A percentile compares a stretch with the other conserved stretches of the same genome.
Evolutionary conservation across 2,113 vertebrate genomes (phyloP).

Genomic region (Chrysochloris asiatica): DNA sequence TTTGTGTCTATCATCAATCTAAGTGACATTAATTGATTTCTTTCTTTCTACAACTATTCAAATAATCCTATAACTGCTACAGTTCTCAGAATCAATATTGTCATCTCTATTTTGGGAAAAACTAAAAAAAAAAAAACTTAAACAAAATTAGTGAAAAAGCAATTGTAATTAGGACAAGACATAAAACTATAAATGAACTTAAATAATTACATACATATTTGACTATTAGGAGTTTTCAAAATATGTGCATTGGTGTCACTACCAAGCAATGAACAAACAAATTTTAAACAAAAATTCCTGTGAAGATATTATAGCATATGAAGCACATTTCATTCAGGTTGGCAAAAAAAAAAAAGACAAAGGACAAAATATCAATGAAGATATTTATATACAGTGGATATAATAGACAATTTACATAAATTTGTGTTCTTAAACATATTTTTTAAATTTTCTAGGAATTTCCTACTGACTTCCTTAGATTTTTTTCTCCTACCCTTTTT

Average conservation of each 20-base stretch:
- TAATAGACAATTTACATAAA: neutral
- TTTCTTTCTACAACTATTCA: neutral
- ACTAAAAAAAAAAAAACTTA: neutral
- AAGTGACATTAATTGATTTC: neutral
- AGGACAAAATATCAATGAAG: neutral
- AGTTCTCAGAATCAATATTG: neutral
- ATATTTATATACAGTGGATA: too few relatives aligned
- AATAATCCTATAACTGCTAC: too few relatives aligned
- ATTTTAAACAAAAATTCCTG: neutral
- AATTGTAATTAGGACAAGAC: neutral
- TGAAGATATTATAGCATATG: neutral
- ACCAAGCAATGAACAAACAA: neutral
- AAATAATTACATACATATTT: neutral
- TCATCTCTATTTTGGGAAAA: neutral
- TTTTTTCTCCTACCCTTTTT: too few relatives aligned
- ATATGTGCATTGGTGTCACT: neutral
- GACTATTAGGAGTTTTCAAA: neutral
- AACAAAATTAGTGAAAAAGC: neutral
- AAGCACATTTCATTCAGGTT: neutral
- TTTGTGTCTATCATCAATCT: neutral
- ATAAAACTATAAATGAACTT: neutral
- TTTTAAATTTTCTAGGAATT: too few relatives aligned
- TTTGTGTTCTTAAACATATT: too few relatives aligned
- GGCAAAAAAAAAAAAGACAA: neutral
- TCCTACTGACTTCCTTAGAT: too few relatives aligned